Evolutionary conservation across 2,113 vertebrate species (phyloP), one percentile per base, ranked within the genome.

Genomic region (Leptobrachium leishanense): DNA sequence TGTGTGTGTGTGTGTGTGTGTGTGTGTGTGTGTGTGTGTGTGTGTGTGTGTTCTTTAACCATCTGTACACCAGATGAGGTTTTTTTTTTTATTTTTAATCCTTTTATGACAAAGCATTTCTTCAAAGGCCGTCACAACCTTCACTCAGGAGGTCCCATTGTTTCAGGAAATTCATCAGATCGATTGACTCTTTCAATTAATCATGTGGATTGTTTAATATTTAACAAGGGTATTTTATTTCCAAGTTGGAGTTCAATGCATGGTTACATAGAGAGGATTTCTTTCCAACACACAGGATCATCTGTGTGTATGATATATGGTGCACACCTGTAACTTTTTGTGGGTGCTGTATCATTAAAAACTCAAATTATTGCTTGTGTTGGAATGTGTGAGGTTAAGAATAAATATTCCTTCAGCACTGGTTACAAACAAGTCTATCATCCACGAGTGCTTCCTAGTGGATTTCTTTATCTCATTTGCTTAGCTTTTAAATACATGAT

Each of bases 161-260:
- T 57, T 72, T 57, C 57, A 57, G 8, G 40, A 57, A 41, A 42
- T 57, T 57, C 50, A 54, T 31, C 54, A 42, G 13, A 75, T 75
- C 73, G 12, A 75, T 46, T 65, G 43, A 59, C 73, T 64, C 11
- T 12, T n/a, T 75, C 2, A 75, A 75, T 75, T 46, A 75, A 75
- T 75, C 43, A 75, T 75, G 59, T 2, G 43, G n/a, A 20, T 46
- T 44, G 2, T 39, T 62, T 31, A 63, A 75, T 63, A 75, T 64
- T 64, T 64, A n/a, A 75, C 40, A 42, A 50, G 55, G 31, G 55
- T 59, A 44, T 59, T 69, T 59, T 69, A 69, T 77, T 77, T 77
- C 67, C n/a, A 2, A 53, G 65, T 43, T 43, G 5, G 43, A 15
- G 54, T 8, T 46, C 75, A 69, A 31, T 69, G 70, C 39, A 57